A percentile compares a stretch with the other conserved stretches of the same genome.
phyloP scores from a whole-genome alignment of 2,113 vertebrate genomes.

The Monopterus albus region DNA sequence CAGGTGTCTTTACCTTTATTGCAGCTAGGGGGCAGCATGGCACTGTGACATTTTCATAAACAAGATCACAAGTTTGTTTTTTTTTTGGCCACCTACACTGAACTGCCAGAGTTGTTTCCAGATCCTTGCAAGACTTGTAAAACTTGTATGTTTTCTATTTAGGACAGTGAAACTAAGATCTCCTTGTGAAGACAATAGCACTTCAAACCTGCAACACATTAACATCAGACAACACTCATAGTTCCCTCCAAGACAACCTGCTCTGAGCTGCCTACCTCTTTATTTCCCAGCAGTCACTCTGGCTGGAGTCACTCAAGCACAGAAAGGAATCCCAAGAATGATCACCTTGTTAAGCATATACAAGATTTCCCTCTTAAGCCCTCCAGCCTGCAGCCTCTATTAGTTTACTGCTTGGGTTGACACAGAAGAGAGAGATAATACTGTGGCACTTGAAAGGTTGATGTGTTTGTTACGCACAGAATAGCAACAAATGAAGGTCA shows the following conservation, averaged over 20 bases:
- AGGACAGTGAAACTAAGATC: conserved; percentile 21
- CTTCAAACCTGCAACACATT: conserved; percentile 1
- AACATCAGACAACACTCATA: neutral
- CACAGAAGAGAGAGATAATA: conserved; percentile 54
- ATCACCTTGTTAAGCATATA: conserved; percentile 67
- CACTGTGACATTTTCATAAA: conserved; percentile 12
- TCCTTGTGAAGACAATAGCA: neutral
- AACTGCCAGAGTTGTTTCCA: neutral
- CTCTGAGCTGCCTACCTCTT: conserved; percentile 23
- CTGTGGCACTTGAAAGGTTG: conserved; percentile 59
- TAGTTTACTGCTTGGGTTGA: conserved; percentile 58
- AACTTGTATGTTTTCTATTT: conserved; percentile 38
- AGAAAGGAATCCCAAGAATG: conserved; percentile 78
- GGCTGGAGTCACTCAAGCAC: conserved; percentile 60
- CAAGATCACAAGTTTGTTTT: neutral
- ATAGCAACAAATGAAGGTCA: conserved; percentile 67
- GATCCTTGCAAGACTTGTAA: conserved; percentile 23
- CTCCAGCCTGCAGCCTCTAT: conserved; percentile 20
- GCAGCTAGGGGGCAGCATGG: conserved; percentile 73
- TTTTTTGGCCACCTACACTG: neutral
- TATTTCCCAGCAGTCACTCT: conserved; percentile 24
- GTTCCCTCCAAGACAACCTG: neutral
- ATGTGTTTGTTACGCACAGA: conserved; percentile 68
- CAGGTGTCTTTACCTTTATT: neutral
- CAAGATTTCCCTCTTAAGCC: conserved; percentile 40